Evolutionary conservation across 2,797 vertebrate genomes (phyloP).

Genomic region (Poeciliopsis paucimaculata): DNA sequence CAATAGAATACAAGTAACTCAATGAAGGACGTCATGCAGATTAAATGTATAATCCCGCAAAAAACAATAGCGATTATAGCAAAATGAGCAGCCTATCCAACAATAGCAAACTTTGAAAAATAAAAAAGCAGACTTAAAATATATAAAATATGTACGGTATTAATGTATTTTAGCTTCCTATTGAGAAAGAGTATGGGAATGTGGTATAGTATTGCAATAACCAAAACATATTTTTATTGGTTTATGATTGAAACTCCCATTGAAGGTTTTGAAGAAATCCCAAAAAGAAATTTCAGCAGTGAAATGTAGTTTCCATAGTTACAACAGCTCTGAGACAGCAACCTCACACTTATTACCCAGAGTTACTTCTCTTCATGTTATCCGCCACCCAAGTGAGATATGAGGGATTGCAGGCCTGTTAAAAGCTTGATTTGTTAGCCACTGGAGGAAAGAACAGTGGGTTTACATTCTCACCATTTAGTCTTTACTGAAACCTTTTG

Average conservation of each 20-base stretch:
- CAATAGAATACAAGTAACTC: neutral
- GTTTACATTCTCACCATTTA: neutral
- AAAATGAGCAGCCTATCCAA: neutral
- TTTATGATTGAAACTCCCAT: neutral
- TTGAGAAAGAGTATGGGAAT: neutral
- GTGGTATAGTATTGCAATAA: neutral
- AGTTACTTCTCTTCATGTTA: slow-evolving; percentile 6
- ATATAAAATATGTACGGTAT: neutral
- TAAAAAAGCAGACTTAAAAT: neutral
- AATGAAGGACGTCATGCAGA: neutral
- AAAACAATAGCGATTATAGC: neutral
- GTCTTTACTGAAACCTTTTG: neutral
- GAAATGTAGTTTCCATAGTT: slow-evolving; percentile 50
- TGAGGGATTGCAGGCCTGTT: slow-evolving; percentile 5
- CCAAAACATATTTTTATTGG: neutral
- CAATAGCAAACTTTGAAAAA: neutral
- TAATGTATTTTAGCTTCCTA: neutral
- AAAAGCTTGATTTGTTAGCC: slow-evolving; percentile 11
- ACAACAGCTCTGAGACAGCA: slow-evolving; percentile 15
- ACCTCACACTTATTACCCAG: slow-evolving; percentile 46
- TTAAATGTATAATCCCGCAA: neutral
- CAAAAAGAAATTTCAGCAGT: neutral
- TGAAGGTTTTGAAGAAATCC: slow-evolving; percentile 9
- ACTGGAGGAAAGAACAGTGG: neutral
- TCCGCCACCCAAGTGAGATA: neutral